Conservation (phyloP, 2,113 vertebrate species). For the Austrofundulus limnaeus region DNA sequence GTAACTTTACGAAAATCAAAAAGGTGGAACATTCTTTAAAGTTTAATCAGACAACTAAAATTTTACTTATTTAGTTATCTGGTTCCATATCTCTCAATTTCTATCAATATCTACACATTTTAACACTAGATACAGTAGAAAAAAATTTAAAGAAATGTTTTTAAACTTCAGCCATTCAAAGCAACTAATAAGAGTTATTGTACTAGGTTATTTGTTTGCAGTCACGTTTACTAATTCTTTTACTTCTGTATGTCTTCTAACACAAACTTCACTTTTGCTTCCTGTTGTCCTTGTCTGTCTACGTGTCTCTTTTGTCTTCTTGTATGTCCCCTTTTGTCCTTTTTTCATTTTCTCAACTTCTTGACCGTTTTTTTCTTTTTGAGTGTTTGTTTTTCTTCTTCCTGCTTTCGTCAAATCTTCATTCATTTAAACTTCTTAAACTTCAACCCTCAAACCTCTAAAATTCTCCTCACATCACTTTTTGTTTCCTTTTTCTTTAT, state of each 20-base stretch:
- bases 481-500: not conserved
- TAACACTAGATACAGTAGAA: not conserved
- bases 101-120: too few species aligned
- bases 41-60: too few species aligned
- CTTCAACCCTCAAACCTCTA: not conserved
- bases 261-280: conserved; percentile 67
- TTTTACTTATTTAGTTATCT: too few species aligned
- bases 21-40: too few species aligned
- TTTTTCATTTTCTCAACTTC: conserved; percentile 40
- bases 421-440: conserved; percentile 23
- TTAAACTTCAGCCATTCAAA: too few species aligned
- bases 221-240: conserved; percentile 15
- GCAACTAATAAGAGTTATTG: too few species aligned
- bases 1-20: too few species aligned
- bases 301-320: conserved; percentile 47
- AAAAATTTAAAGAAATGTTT: not conserved
- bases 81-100: too few species aligned
- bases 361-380: conserved; percentile 48
- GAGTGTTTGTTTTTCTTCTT: too few species aligned
- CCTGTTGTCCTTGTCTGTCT: conserved; percentile 68
- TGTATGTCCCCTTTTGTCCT: conserved; percentile 47
- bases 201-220: too few species aligned
- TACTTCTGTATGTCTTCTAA: conserved; percentile 62
- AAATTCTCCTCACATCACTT: not conserved
- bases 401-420: too few species aligned